A percentile compares a stretch with the other conserved stretches of the same genome.
Evolutionary conservation across 2,888 invertebrate species (phyloP).

Genomic region (Ennomos quercinarius): DNA sequence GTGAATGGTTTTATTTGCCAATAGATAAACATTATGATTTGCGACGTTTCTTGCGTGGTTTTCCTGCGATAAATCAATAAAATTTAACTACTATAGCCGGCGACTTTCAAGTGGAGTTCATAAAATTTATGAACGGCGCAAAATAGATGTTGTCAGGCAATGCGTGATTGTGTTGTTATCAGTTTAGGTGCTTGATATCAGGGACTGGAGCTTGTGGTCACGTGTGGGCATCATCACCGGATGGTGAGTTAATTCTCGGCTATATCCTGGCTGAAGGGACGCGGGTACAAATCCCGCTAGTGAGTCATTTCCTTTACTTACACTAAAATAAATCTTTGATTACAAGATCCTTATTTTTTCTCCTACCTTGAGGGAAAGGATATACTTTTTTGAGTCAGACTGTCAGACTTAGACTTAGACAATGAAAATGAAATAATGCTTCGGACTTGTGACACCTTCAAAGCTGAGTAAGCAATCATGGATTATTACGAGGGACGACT

Average conservation of each 20-base stretch:
- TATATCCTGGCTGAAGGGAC: too few species aligned
- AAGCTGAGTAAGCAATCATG: too few species aligned
- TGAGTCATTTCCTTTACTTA: too few species aligned
- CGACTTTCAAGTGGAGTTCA: slow-evolving; percentile 19
- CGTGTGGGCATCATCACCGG: not conserved
- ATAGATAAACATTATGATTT: slow-evolving; percentile 15
- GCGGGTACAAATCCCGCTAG: too few species aligned
- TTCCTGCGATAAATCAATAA: slow-evolving; percentile 24
- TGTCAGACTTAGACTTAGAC: too few species aligned
- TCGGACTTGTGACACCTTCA: too few species aligned
- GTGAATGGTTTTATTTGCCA: slow-evolving; percentile 9
- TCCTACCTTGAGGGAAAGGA: too few species aligned
- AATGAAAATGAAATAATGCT: too few species aligned
- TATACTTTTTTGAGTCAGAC: too few species aligned
- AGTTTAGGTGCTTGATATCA: slow-evolving; percentile 8
- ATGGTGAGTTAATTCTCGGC: slow-evolving; percentile 2
- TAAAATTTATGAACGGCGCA: slow-evolving; percentile 23
- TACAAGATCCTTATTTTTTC: too few species aligned
- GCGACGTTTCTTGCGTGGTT: slow-evolving; percentile 14
- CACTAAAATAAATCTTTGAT: too few species aligned
- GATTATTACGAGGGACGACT: too few species aligned
- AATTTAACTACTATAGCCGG: slow-evolving; percentile 24
- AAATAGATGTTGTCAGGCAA: slow-evolving; percentile 2
- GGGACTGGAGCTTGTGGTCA: slow-evolving; percentile 2
- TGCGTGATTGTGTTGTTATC: slow-evolving; percentile 23